Percentiles rank a stretch among this genome's conserved stretches.
These are phyloP conservation scores for Spinus pinus DNA, from an alignment of 2,797 vertebrate species.

Conservation along the genomic window DNA sequence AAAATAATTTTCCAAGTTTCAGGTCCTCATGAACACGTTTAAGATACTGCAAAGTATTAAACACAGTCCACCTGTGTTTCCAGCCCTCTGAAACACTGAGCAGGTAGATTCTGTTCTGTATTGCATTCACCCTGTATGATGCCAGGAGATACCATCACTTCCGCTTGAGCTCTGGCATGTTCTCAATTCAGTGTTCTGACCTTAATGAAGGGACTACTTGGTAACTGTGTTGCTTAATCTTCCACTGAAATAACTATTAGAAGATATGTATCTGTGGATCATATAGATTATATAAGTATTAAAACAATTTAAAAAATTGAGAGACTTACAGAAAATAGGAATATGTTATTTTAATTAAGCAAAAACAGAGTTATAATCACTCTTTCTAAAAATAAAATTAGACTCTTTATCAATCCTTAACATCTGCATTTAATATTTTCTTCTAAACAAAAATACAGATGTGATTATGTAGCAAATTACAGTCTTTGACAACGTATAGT, in stretches of 20 bases:
- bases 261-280: neutral
- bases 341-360: conserved; percentile 77
- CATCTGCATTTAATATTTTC: conserved; percentile 81
- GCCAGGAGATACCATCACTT: neutral
- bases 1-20: neutral
- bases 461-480: conserved; percentile 73
- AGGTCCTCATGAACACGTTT: neutral
- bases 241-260: neutral
- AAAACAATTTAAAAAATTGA: conserved; percentile 36
- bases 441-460: conserved; percentile 80
- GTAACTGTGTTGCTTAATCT: neutral
- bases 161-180: neutral
- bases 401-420: conserved; percentile 76
- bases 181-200: neutral
- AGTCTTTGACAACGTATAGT: conserved; percentile 72
- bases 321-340: conserved; percentile 68
- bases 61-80: neutral
- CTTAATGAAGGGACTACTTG: neutral
- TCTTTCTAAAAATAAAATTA: conserved; percentile 79
- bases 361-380: conserved; percentile 73
- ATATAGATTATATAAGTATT: neutral
- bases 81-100: neutral
- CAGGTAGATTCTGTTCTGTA: neutral
- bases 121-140: neutral
- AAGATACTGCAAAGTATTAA: neutral